These are phyloP conservation scores for Bubo bubo DNA, from an alignment of 2,113 vertebrate genomes.

Conservation along the genomic window DNA sequence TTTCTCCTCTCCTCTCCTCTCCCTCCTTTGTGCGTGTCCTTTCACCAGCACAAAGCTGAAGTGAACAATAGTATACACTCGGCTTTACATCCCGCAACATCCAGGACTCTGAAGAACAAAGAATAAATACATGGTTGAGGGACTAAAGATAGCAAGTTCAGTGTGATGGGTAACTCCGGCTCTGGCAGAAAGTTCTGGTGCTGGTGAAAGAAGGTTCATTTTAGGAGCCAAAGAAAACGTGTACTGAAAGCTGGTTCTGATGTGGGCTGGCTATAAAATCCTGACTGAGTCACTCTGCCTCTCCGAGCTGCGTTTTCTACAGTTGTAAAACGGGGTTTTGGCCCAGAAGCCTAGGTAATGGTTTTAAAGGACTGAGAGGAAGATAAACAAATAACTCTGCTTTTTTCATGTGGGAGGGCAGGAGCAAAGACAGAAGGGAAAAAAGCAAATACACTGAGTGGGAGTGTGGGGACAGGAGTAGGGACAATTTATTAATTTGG, in stretches of 20 bases:
- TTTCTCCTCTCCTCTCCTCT: constrained; percentile 24
- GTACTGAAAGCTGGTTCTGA: background rate
- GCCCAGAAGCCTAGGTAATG: background rate
- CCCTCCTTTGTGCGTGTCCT: constrained; percentile 27
- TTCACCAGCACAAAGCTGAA: constrained; percentile 50
- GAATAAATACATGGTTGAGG: background rate
- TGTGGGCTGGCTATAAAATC: background rate
- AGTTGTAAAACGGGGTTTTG: constrained; percentile 19
- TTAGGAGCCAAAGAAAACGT: background rate
- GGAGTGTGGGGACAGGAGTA: constrained; percentile 14
- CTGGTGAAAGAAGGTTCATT: background rate
- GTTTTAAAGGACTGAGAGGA: background rate
- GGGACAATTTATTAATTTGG: constrained; percentile 33
- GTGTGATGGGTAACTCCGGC: background rate
- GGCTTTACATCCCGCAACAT: background rate
- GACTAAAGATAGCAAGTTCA: constrained; percentile 10
- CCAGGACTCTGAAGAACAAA: constrained; percentile 16
- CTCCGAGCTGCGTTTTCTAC: background rate
- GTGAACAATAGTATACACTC: constrained; percentile 28
- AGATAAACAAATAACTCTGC: constrained; percentile 8
- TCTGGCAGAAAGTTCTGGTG: background rate
- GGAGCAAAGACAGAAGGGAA: constrained; percentile 41
- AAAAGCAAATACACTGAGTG: constrained; percentile 25
- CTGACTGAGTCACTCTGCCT: background rate
- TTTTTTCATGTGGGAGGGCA: constrained; percentile 9